Base-by-base conservation (phyloP, 1,140 invertebrate species). In the Aphelenchoides fujianensis region DNA sequence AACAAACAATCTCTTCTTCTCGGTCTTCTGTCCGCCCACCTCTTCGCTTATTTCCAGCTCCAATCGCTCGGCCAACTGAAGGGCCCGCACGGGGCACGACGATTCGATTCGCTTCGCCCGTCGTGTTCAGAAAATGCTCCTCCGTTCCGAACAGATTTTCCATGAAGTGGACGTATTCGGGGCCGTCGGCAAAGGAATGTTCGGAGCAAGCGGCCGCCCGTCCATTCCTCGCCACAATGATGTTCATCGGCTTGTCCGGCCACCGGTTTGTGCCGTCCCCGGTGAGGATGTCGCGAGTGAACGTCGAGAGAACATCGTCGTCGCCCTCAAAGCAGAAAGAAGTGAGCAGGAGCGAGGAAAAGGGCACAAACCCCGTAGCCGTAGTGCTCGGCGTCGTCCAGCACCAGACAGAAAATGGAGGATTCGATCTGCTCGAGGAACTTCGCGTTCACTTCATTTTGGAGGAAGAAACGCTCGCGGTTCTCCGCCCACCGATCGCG, bases 191-290 rank as follows among this genome's bases (percentile, higher is more conserved):
- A 72, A 85, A 97, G 95, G 88, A 97, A 93, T 89, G 97, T 96
- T 85, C 91, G 90, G 86, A 88, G 86, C 74, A 97, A 37, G 37
- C 54, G 61, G 74, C 3, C 73, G 62, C 32, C 72, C 76, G n/a
- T 37, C 97, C 97, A 35, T 94, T 97, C 70, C 97, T 97, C 87
- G 97, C 94, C 37, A 97, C 92, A 52, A 94, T 94, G 55, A 94
- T 94, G 35, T 95, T 94, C 57, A 94, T 87, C 3, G 94, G 93
- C 87, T 97, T 95, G 86, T 95, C 97, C 81, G 97, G 97, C 69
- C 94, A 89, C 66, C 94, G 90, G 85, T 97, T 96, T 83, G 96
- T 96, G 84, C 97, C 94, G 87, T 97, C 97, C 55, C 88, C 88
- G 86, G 96, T 94, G 57, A 97, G 86, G 63, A 97, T 72, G 53